Base-by-base conservation (phyloP, 1,140 invertebrate species). In the Schlechtendalia chinensis region DNA sequence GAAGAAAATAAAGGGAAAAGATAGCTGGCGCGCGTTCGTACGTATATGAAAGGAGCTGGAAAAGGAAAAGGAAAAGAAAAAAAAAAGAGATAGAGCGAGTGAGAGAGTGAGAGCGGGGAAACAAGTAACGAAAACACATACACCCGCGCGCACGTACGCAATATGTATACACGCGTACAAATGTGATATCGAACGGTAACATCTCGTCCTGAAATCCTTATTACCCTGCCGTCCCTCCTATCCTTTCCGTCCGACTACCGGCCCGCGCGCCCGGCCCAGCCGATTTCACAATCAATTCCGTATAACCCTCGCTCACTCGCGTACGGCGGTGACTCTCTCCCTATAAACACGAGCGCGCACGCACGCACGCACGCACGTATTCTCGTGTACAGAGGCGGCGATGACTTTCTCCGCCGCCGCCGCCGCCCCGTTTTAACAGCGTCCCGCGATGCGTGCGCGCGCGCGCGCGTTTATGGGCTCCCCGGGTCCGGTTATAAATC, bases 401-500 rank as follows among this genome's bases (percentile, higher is more conserved):
- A 72, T 54, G 69, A 72, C 69, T 72, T 72, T 59, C 72, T 77
- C 45, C 53, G 39, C 45, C 58, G 45, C 24, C 17, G 29, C 39
- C 8, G 24, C 27, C 72, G 16, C 12, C 45, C 10, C 50, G 47
- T 22, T 47, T 67, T 69, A 69, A 72, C 47, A 69, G 69, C 69
- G 69, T 69, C 67, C 67, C 67, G 67, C 67, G 67, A 69, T 19
- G 75, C 54, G 75, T 58, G 39, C 75, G 75, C 58, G 16, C 75
- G 75, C 75, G 39, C 75, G 75, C 58, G 16, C 75, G 45, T 77
- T 77, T 79, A 79, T 63, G 75, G 75, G 54, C 75, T 47, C 39
- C 75, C 58, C 75, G 58, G 75, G 75, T 79, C 75, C 75, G 75
- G 75, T 79, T 79, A 79, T 79, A 79, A 79, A 79, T 79, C 75